Conservation (phyloP, 2,797 vertebrate genomes). For the Zenarchopterus dispar region DNA sequence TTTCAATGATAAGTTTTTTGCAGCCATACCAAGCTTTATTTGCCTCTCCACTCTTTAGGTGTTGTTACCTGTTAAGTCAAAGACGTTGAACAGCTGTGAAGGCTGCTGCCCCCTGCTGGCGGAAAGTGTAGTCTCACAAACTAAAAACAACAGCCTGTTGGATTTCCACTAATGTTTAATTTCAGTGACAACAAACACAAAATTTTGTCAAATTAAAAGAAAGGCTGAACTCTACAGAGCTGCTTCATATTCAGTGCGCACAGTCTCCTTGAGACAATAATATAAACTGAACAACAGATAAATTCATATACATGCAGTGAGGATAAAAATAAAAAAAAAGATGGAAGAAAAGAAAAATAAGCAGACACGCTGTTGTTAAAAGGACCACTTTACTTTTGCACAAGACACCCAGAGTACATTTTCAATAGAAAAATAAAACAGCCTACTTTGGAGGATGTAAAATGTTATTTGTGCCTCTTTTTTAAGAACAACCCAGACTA, state of each 20-base stretch:
- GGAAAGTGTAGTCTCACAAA: not conserved
- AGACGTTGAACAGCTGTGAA: not conserved
- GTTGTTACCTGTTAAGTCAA: not conserved
- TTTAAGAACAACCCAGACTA: constrained; percentile 46
- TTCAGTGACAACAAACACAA: not conserved
- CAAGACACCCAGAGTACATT: constrained; percentile 77
- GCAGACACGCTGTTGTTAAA: constrained; percentile 66
- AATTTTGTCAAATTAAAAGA: too few relatives aligned
- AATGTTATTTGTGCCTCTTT: constrained; percentile 57
- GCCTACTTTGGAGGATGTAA: constrained; percentile 69
- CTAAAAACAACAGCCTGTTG: not conserved
- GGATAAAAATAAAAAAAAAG: constrained; percentile 8
- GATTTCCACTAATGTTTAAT: not conserved
- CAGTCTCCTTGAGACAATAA: too few relatives aligned
- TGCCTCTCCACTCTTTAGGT: too few relatives aligned
- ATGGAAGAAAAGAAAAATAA: not conserved
- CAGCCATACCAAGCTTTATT: too few relatives aligned
- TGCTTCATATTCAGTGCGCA: too few relatives aligned
- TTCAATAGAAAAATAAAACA: constrained; percentile 85
- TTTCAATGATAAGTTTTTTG: too few relatives aligned
- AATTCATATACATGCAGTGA: not conserved
- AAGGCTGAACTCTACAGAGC: too few relatives aligned
- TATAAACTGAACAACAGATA: too few relatives aligned
- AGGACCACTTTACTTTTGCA: constrained; percentile 81
- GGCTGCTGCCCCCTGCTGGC: constrained; percentile 47